Conservation (phyloP, 2,113 vertebrate species). For the Montifringilla adamsi region DNA sequence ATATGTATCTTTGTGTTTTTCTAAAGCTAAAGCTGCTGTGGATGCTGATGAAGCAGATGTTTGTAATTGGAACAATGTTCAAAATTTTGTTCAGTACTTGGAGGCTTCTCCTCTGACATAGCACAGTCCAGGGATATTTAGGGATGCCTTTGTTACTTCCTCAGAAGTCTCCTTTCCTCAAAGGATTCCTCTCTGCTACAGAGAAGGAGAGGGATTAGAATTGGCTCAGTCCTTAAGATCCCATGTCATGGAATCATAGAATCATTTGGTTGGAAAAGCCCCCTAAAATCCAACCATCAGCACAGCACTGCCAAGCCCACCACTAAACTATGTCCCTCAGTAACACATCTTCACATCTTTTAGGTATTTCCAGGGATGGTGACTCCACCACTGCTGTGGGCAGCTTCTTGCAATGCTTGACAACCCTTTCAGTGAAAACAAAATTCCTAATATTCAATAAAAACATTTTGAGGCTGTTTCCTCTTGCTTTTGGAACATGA, state of each 20-base stretch:
- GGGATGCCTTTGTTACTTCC: not conserved
- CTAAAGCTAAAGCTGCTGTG: not conserved
- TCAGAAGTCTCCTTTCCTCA: not conserved
- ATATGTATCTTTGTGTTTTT: not conserved
- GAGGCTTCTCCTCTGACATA: not conserved
- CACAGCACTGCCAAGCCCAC: not conserved
- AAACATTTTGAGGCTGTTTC: not conserved
- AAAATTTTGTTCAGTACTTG: not conserved
- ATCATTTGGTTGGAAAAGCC: not conserved
- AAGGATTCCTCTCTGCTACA: not conserved
- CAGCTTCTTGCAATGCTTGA: not conserved
- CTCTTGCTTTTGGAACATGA: not conserved
- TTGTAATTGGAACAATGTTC: not conserved
- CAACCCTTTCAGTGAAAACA: not conserved
- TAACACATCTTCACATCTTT: not conserved
- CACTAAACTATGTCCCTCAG: not conserved
- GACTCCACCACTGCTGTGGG: not conserved
- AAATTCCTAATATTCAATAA: not conserved
- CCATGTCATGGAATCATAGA: not conserved
- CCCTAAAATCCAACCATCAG: not conserved
- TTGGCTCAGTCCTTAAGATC: not conserved
- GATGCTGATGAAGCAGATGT: not conserved
- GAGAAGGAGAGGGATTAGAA: not conserved
- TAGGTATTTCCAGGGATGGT: no score
- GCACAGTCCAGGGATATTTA: not conserved